Percentiles rank a stretch among this genome's conserved stretches.
These are phyloP conservation scores for Rhagologus leucostigma DNA, from an alignment of 2,113 vertebrate genomes.

Conservation along the genomic window DNA sequence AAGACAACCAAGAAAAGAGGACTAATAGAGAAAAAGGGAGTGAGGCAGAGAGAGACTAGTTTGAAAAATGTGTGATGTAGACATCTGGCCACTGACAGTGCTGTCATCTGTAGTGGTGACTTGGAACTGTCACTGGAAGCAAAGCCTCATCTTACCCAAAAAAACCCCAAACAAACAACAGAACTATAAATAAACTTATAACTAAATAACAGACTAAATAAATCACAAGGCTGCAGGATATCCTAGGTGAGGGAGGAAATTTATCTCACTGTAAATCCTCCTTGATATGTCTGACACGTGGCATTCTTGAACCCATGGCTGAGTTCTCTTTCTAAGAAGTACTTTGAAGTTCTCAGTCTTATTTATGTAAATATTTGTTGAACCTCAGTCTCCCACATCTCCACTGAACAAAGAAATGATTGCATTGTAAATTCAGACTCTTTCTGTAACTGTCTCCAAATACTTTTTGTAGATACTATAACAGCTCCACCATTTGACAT, in stretches of 20 bases:
- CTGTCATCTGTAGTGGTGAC: background rate
- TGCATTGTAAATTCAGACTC: background rate
- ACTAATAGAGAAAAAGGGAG: background rate
- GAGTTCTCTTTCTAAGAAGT: background rate
- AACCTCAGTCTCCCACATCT: background rate
- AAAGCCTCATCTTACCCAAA: background rate
- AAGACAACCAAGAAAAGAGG: background rate
- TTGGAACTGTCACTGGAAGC: background rate
- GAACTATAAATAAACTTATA: background rate
- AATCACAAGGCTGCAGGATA: background rate
- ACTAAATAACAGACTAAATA: background rate
- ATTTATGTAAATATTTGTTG: background rate
- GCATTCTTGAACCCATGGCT: background rate
- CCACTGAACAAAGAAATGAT: background rate
- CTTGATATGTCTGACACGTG: background rate
- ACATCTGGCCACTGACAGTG: background rate
- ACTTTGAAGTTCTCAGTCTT: background rate
- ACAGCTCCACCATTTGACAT: background rate
- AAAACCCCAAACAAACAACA: background rate
- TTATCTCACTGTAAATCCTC: background rate
- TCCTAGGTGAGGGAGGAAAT: background rate
- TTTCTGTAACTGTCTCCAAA: background rate
- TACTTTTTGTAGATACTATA: background rate
- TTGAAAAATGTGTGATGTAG: background rate
- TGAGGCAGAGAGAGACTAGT: background rate